A percentile compares a stretch with the other conserved stretches of the same genome.
Evolutionary conservation across 2,797 vertebrate genomes (phyloP).

Genomic region (Lepilemur ruficaudatus): DNA sequence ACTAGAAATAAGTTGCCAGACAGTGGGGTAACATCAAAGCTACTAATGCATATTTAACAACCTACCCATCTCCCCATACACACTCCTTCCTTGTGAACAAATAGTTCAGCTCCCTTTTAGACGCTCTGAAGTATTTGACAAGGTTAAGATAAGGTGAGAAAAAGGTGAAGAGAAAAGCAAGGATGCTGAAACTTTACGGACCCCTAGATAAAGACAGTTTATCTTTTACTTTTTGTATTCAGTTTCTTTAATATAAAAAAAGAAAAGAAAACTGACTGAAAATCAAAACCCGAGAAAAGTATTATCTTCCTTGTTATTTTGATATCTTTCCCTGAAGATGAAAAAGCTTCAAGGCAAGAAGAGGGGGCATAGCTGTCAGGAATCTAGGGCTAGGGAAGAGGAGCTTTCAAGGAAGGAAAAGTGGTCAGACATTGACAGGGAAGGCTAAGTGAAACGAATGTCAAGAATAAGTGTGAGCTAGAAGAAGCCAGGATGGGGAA

Average conservation of each 20-base stretch:
- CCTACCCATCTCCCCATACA: neutral
- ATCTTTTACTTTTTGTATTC: constrained; percentile 11
- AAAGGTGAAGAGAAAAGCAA: neutral
- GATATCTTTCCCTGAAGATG: constrained; percentile 9
- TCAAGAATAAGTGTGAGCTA: neutral
- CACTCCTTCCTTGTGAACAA: neutral
- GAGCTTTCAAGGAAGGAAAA: neutral
- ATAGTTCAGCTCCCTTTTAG: accelerated
- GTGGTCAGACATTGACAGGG: neutral
- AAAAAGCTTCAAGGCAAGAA: constrained; percentile 15
- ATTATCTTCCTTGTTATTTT: neutral
- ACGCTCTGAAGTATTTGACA: neutral
- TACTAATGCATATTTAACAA: constrained; percentile 43
- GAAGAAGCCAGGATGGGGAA: neutral
- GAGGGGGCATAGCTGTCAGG: neutral
- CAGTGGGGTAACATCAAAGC: constrained; percentile 30
- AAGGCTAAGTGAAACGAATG: constrained; percentile 4
- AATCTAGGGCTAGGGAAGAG: neutral
- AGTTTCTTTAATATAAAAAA: constrained; percentile 32
- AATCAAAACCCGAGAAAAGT: neutral
- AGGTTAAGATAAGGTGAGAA: neutral
- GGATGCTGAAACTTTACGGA: neutral
- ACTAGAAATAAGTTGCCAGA: constrained; percentile 39
- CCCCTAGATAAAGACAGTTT: neutral
- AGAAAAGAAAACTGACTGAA: neutral